Conservation (phyloP, 2,113 vertebrate genomes). For the Poicephalus meyeri region DNA sequence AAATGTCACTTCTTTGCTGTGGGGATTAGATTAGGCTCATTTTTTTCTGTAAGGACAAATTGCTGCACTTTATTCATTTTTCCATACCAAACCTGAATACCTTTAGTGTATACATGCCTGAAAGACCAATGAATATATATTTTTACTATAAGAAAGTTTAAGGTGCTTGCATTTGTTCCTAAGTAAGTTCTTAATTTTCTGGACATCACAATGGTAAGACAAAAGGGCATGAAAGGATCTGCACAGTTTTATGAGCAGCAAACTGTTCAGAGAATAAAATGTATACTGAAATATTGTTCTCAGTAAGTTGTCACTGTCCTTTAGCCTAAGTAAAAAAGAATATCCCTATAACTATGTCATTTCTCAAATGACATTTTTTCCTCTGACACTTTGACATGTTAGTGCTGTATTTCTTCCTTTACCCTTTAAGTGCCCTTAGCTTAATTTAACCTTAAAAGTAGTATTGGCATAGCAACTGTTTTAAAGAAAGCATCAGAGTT, state of each 20-base stretch:
- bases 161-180: background rate
- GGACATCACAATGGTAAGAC: background rate
- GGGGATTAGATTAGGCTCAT: background rate
- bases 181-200: background rate
- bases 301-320: background rate
- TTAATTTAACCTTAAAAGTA: slow-evolving; percentile 34
- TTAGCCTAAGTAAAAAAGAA: background rate
- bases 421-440: background rate
- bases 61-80: background rate
- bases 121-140: background rate
- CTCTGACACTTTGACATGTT: background rate
- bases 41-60: background rate
- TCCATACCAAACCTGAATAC: background rate
- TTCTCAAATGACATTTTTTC: slow-evolving; percentile 9
- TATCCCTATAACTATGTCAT: background rate
- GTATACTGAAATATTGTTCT: background rate
- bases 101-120: background rate
- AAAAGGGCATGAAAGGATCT: background rate
- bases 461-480: slow-evolving; percentile 4
- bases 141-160: background rate
- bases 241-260: background rate
- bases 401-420: background rate
- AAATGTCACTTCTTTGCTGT: background rate
- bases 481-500: slow-evolving; percentile 38
- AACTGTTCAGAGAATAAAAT: background rate